A percentile compares a stretch with the other conserved stretches of the same genome.
phyloP scores from a whole-genome alignment of 2,113 vertebrate genomes.

The Laticauda colubrina region DNA sequence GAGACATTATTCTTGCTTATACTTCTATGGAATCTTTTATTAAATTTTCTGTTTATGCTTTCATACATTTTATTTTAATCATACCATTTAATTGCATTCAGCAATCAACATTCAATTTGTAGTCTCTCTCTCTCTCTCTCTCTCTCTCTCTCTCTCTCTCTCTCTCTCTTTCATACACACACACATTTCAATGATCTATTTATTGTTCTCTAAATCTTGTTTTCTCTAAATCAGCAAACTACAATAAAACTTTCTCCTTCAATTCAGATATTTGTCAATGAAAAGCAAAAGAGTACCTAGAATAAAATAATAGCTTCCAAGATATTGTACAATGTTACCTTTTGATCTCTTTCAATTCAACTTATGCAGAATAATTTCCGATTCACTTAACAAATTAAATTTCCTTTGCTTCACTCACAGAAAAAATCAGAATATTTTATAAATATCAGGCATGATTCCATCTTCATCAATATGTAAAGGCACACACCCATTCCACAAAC shows the following conservation, averaged over 20 bases:
- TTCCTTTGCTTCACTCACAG: not conserved
- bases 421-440: not conserved
- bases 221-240: not conserved
- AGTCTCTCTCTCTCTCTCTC: not conserved
- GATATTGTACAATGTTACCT: not conserved
- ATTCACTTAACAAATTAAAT: not conserved
- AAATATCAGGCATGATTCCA: not conserved
- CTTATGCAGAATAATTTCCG: not conserved
- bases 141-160: no score
- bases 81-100: not conserved
- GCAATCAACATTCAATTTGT: not conserved
- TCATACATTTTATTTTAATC: not conserved
- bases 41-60: not conserved
- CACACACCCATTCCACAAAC: not conserved
- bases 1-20: not conserved
- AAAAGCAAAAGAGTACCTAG: not conserved
- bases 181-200: not conserved
- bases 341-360: not conserved
- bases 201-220: not conserved
- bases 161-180: no score
- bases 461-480: not conserved
- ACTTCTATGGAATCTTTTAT: not conserved
- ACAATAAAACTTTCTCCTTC: not conserved
- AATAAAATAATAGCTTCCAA: not conserved
- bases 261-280: not conserved